phyloP scores from a whole-genome alignment of 2,797 vertebrate genomes.

The Pyrocephalus nanus region DNA sequence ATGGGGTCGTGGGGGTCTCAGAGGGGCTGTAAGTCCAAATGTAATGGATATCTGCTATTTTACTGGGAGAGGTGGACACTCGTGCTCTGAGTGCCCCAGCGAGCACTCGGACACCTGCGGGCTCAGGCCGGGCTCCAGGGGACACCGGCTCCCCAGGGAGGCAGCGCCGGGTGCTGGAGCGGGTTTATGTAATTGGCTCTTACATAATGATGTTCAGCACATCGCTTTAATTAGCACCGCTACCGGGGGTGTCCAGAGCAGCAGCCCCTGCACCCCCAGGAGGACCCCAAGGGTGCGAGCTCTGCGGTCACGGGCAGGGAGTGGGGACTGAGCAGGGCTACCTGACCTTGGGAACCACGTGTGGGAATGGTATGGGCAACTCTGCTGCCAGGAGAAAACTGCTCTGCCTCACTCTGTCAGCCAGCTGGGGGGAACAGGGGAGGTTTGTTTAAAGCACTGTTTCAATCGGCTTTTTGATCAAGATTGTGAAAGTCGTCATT shows the following conservation, averaged over 20 bases:
- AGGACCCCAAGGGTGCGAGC: neutral
- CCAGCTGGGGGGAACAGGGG: neutral
- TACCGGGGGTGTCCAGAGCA: neutral
- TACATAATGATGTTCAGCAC: neutral
- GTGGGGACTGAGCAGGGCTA: neutral
- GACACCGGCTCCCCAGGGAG: neutral
- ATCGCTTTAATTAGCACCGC: neutral
- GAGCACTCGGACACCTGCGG: too few relatives aligned
- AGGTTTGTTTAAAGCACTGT: neutral
- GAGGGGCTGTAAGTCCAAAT: neutral
- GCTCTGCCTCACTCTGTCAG: neutral
- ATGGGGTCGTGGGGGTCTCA: neutral
- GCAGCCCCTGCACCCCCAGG: too few relatives aligned
- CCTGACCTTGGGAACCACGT: neutral
- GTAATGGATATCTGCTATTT: neutral
- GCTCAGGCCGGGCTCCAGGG: neutral
- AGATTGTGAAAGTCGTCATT: rapidly evolving
- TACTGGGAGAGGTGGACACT: neutral
- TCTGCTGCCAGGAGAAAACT: neutral
- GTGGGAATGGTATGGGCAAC: neutral
- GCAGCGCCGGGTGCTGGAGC: neutral
- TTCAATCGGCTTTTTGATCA: neutral
- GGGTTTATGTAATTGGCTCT: neutral
- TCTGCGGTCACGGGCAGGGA: neutral
- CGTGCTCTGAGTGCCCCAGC: too few relatives aligned